A percentile compares a stretch with the other conserved stretches of the same genome.
phyloP scores from a whole-genome alignment of 1,140 invertebrate species.

The Drosophila guanche region DNA sequence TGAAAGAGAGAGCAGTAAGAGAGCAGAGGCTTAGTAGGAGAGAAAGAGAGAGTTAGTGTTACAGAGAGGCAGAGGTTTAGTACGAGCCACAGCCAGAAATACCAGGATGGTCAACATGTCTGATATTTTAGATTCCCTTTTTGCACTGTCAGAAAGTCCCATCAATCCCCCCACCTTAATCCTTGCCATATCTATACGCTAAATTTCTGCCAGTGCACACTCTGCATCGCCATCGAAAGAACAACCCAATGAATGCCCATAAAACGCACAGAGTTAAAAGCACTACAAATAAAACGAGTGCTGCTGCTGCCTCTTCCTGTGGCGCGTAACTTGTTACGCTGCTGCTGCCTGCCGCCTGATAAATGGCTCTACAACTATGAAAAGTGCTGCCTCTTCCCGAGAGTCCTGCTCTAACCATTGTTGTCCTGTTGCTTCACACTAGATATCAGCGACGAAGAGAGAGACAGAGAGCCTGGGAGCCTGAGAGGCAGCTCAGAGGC shows the following conservation, averaged over 20 bases:
- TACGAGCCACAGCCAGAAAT: neutral
- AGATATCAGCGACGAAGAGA: slow-evolving; percentile 28
- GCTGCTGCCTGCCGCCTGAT: slow-evolving; percentile 51
- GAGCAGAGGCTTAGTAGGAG: slow-evolving; percentile 1
- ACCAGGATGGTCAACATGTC: slow-evolving; percentile 27
- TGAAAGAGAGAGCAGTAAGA: slow-evolving; percentile 18
- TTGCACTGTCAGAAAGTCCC: slow-evolving; percentile 26
- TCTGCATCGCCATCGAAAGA: slow-evolving; percentile 23
- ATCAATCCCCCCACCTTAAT: neutral
- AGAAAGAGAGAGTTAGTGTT: neutral
- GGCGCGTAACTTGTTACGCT: slow-evolving; percentile 70
- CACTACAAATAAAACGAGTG: slow-evolving; percentile 58
- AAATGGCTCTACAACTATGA: slow-evolving; percentile 52
- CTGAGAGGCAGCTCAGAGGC: slow-evolving; percentile 7
- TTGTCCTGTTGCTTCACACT: slow-evolving; percentile 55
- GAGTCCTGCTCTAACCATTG: too few relatives aligned
- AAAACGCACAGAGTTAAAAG: slow-evolving; percentile 50
- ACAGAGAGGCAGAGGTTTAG: neutral
- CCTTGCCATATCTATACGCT: neutral
- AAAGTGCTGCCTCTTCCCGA: slow-evolving; percentile 19
- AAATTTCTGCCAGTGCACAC: slow-evolving; percentile 29
- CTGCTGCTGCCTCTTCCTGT: slow-evolving; percentile 42
- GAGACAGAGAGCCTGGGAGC: neutral
- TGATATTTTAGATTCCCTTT: slow-evolving; percentile 32
- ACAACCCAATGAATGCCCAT: slow-evolving; percentile 46